phyloP scores from a whole-genome alignment of 1,140 invertebrate genomes.

The Neodiprion pinetum region DNA sequence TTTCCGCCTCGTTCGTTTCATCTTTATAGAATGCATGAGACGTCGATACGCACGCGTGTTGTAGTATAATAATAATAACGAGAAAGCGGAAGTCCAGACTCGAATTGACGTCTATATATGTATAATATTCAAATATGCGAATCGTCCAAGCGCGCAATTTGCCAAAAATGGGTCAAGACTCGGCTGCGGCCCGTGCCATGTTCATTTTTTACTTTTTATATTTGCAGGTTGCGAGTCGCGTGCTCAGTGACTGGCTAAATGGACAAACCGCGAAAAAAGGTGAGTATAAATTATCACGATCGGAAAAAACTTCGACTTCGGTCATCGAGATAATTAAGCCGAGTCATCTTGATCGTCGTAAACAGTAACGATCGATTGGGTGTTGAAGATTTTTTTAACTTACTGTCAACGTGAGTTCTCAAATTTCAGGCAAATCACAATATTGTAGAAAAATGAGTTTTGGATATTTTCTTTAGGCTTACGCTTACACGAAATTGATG shows the following conservation, averaged over 20 bases:
- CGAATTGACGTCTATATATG: not conserved
- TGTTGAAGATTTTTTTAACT: not conserved
- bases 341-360: not conserved
- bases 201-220: not conserved
- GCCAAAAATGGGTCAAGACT: not conserved
- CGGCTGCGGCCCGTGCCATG: not conserved
- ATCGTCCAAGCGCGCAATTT: too few relatives aligned
- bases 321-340: not conserved
- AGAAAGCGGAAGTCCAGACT: not conserved
- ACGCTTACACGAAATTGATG: too few relatives aligned
- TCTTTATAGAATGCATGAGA: not conserved
- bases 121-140: not conserved
- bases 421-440: not conserved
- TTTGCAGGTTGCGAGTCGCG: not conserved
- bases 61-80: not conserved
- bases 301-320: not conserved
- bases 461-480: too few relatives aligned
- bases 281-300: not conserved
- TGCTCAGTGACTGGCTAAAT: not conserved
- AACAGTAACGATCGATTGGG: not conserved
- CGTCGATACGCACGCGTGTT: not conserved
- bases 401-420: not conserved
- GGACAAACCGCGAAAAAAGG: slow-evolving; percentile 1
- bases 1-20: not conserved
- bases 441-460: not conserved